These are phyloP conservation scores for Agriopis aurantiaria DNA, from an alignment of 2,888 invertebrate genomes.

Conservation along the genomic window DNA sequence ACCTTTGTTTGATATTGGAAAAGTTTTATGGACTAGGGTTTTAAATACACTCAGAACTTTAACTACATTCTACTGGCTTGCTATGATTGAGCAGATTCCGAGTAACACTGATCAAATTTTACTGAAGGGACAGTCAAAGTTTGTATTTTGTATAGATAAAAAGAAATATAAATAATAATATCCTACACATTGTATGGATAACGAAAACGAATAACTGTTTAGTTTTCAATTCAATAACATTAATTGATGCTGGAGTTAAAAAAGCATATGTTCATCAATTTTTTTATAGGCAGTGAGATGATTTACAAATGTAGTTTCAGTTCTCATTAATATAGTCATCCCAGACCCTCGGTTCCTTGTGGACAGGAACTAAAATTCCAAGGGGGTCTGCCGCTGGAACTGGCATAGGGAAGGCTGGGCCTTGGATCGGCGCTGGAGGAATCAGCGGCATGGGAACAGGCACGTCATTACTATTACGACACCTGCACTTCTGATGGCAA, in stretches of 20 bases:
- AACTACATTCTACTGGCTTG: background rate
- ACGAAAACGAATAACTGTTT: no score
- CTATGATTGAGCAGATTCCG: no score
- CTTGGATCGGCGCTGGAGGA: constrained; percentile 36
- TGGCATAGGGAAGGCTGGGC: constrained; percentile 29
- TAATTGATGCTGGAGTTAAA: background rate
- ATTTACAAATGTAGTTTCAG: background rate
- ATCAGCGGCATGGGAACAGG: constrained; percentile 55
- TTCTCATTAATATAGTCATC: constrained; percentile 4
- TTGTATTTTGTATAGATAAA: no score
- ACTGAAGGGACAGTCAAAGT: no score
- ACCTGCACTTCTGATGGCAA: constrained; percentile 73
- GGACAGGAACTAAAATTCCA: constrained; percentile 15
- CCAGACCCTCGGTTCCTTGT: constrained; percentile 11
- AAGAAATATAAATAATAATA: no score
- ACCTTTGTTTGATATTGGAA: constrained; percentile 13
- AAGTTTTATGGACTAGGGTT: background rate
- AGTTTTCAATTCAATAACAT: no score
- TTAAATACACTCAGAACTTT: background rate
- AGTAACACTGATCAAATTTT: no score
- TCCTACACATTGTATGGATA: no score
- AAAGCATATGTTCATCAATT: background rate
- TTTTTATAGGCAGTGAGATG: background rate
- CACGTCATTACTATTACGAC: constrained; percentile 55
- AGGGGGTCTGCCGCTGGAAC: constrained; percentile 7